Conservation (phyloP, 1,140 invertebrate species). For the Holotrichia oblita region DNA sequence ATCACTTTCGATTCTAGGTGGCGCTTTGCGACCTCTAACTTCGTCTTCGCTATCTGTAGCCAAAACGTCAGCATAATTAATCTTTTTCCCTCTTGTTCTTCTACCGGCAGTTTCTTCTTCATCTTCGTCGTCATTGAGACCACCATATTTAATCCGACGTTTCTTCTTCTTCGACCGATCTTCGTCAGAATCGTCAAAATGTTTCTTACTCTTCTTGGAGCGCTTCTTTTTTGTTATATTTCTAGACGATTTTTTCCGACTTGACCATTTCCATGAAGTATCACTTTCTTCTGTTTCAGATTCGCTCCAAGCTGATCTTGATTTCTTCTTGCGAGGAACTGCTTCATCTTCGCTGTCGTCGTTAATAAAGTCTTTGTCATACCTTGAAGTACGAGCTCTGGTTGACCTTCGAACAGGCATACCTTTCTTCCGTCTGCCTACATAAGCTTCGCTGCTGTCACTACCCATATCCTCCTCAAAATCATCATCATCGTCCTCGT, state of each 20-base stretch:
- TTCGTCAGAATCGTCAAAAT: constrained; percentile 60
- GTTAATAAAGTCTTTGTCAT: constrained; percentile 69
- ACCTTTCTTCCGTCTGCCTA: constrained; percentile 59
- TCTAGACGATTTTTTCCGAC: constrained; percentile 56
- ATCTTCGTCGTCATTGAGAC: constrained; percentile 65
- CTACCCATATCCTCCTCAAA: constrained; percentile 67
- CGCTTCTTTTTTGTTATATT: constrained; percentile 51
- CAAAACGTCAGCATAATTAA: constrained; percentile 74
- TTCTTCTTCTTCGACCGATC: constrained; percentile 63
- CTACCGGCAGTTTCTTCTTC: constrained; percentile 63
- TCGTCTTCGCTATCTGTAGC: constrained; percentile 72
- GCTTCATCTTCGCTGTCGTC: constrained; percentile 69
- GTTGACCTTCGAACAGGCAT: constrained; percentile 68
- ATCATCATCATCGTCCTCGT: constrained; percentile 63
- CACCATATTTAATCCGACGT: constrained; percentile 64
- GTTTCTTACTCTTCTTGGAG: constrained; percentile 65
- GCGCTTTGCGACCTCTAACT: constrained; percentile 45
- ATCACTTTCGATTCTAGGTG: constrained; percentile 62
- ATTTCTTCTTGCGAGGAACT: constrained; percentile 66
- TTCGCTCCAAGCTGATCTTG: constrained; percentile 64
- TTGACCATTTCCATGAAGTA: constrained; percentile 66
- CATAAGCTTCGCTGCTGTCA: constrained; percentile 67
- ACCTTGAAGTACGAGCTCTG: constrained; percentile 65
- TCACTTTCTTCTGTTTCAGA: constrained; percentile 69
- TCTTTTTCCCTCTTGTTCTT: constrained; percentile 74